These are phyloP conservation scores for Porites evermanni DNA, from an alignment of 92 coral and sea anemone genomes.

Conservation along the genomic window DNA sequence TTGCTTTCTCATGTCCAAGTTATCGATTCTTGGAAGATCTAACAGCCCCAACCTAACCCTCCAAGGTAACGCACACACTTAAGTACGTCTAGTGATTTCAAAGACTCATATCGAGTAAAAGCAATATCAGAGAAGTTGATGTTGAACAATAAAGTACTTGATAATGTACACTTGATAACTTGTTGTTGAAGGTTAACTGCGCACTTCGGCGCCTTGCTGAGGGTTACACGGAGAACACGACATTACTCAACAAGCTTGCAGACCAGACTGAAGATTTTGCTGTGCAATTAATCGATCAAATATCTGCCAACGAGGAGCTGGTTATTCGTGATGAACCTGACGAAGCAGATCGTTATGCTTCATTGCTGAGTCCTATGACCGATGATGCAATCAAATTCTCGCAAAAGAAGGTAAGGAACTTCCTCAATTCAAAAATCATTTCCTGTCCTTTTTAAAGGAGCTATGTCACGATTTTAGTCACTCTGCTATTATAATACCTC, in stretches of 20 bases:
- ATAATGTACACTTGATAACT: too few species aligned
- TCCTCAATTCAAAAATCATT: not conserved
- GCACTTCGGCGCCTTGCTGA: not conserved
- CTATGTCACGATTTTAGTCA: not conserved
- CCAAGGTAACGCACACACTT: too few species aligned
- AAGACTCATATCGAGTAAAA: too few species aligned
- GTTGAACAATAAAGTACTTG: too few species aligned
- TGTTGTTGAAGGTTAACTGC: not conserved
- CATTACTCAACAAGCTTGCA: constrained; percentile 21
- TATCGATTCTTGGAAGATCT: too few species aligned
- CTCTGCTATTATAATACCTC: too few species aligned
- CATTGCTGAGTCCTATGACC: constrained; percentile 28
- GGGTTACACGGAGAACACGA: constrained; percentile 10
- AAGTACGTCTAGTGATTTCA: too few species aligned
- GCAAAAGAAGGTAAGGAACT: constrained; percentile 26
- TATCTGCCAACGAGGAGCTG: constrained; percentile 3
- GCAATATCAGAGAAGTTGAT: too few species aligned
- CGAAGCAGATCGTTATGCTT: constrained; percentile 17
- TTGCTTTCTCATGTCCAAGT: too few species aligned
- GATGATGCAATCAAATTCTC: not conserved
- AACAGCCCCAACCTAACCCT: too few species aligned
- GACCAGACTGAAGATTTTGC: constrained; percentile 38
- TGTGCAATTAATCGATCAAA: constrained; percentile 26
- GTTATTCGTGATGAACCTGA: constrained; percentile 11
- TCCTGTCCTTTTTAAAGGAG: too few species aligned